Base-by-base conservation (phyloP, 2,888 invertebrate genomes). In the Choreutis nemorana region DNA sequence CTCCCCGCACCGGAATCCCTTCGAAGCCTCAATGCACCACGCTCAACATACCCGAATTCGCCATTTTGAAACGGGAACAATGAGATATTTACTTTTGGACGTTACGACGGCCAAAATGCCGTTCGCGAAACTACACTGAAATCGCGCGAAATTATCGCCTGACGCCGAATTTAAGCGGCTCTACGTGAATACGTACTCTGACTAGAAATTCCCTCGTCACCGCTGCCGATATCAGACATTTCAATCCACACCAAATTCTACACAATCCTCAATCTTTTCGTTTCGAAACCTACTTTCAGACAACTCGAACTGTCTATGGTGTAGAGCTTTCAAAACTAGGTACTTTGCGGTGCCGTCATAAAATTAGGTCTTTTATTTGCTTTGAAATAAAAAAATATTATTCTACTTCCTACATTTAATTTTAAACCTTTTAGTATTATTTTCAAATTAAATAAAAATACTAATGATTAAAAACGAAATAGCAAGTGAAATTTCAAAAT, bases 191-290 rank as follows among this genome's bases (percentile, higher is more conserved):
- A 86, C 87, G 82, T 84, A 87, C 87, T 87, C 85, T 87, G 86
- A 82, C 86, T 86, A 82, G 86, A 85, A 81, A 85, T 83, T 72
- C 86, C 87, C 78, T 87, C 87, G 84, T 87, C 87, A 70, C 86
- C 87, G 81, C 87, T 87, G 79, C 87, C 87, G 82, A 86, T 84
- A 84, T 87, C 87, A 82, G 87, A 87, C 87, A 87, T 87, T 65
- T 70, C 78, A 83, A 81, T 71, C 72, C 75, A 68, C 75, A 72
- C 75, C 75, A 67, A 73, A 64, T 61, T 72, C 66, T 71, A 75
- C 73, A 61, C 75, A 61, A 72, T 63, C 63, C 73, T 59, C 70
- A 65, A 71, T 71, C 68, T 68, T 72, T 32, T n/a, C n/a, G n/a
- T n/a, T 65, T 71, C 60, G 55, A 58, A 60, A 55, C 51, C 36